Conservation (phyloP, 2,888 invertebrate species). For the Micropterix aruncella region DNA sequence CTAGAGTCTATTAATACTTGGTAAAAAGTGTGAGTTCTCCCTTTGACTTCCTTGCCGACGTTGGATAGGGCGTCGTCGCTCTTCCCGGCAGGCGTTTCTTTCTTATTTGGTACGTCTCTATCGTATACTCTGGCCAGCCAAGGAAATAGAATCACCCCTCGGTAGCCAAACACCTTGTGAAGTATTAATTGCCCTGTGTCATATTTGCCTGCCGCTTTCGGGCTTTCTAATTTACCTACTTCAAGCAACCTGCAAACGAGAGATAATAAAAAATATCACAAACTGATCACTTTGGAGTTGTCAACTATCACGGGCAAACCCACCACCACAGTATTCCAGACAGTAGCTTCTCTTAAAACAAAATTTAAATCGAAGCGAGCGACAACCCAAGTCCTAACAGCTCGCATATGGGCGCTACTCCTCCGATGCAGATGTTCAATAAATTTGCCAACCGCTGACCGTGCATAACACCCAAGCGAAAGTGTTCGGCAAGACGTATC, state of each 20-base stretch:
- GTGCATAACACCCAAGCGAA: too few species aligned
- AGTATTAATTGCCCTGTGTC: slow-evolving; percentile 93
- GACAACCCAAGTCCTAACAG: too few species aligned
- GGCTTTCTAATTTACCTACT: slow-evolving; percentile 81
- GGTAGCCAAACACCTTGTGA: slow-evolving; percentile 93
- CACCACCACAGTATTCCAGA: too few species aligned
- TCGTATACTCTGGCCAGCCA: slow-evolving; percentile 95
- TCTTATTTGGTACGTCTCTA: slow-evolving; percentile 66
- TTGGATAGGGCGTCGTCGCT: slow-evolving; percentile 28
- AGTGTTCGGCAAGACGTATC: too few species aligned
- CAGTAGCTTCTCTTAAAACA: too few species aligned
- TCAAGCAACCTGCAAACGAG: slow-evolving; percentile 64
- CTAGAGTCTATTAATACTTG: slow-evolving; percentile 95
- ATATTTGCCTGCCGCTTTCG: slow-evolving; percentile 81
- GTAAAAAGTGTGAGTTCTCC: slow-evolving; percentile 88
- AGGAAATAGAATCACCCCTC: slow-evolving; percentile 93
- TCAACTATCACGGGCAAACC: too few species aligned
- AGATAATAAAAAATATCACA: too few species aligned
- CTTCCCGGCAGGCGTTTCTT: slow-evolving; percentile 30
- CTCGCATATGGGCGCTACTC: too few species aligned
- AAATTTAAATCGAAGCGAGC: too few species aligned
- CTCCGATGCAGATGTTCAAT: too few species aligned
- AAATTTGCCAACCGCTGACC: too few species aligned
- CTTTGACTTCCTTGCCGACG: slow-evolving; percentile 77
- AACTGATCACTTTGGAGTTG: too few species aligned